A percentile compares a stretch with the other conserved stretches of the same genome.
phyloP scores from a whole-genome alignment of 2,888 invertebrate genomes.

The Pollenia griseotomentosa region DNA sequence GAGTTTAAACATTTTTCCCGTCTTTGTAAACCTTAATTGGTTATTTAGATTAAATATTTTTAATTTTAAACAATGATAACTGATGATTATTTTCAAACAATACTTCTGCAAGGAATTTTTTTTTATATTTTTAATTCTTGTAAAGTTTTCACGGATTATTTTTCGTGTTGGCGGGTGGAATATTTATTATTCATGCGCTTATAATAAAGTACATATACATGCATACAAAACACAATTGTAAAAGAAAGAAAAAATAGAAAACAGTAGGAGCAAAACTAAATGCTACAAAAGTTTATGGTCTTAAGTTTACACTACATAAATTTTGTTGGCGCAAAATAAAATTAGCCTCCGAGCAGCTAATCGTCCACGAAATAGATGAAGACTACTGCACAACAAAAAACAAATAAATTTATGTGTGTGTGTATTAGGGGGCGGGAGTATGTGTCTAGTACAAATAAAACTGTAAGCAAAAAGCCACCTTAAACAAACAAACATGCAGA shows the following conservation, averaged over 20 bases:
- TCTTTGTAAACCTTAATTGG: neutral
- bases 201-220: neutral
- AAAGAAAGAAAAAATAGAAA: neutral
- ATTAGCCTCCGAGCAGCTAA: conserved; percentile 76
- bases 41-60: conserved; percentile 9
- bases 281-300: conserved; percentile 80
- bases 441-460: conserved; percentile 13
- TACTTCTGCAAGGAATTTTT: neutral
- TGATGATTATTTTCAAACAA: conserved; percentile 8
- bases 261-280: conserved; percentile 57
- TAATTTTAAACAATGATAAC: conserved; percentile 5
- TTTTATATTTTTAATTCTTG: neutral
- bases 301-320: conserved; percentile 82
- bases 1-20: no score
- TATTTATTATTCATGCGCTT: conserved; percentile 30
- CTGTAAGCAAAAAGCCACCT: conserved; percentile 21
- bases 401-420: neutral
- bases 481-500: neutral
- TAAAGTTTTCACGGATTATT: conserved; percentile 5
- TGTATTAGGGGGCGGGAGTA: neutral
- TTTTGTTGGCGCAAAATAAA: conserved; percentile 79
- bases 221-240: neutral
- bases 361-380: conserved; percentile 79
- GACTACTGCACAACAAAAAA: conserved; percentile 35
- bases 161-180: conserved; percentile 19